Percentiles rank a stretch among this genome's conserved stretches.
Evolutionary conservation across 1,140 invertebrate species (phyloP).

Genomic region (Monomorium pharaonis): DNA sequence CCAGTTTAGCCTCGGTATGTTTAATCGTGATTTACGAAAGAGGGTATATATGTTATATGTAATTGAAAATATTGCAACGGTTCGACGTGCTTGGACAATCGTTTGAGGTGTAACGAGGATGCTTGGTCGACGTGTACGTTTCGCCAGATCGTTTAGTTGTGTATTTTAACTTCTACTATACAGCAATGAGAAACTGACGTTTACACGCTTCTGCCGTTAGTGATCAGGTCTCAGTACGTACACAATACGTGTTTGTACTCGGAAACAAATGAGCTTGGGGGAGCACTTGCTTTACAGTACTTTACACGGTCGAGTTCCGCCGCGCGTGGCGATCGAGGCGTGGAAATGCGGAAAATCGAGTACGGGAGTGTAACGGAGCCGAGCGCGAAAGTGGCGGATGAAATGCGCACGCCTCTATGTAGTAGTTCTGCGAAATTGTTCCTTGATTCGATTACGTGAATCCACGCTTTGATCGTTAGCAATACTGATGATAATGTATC

Average conservation of each 20-base stretch:
- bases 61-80: constrained; percentile 18
- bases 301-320: constrained; percentile 40
- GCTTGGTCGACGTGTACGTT: constrained; percentile 68
- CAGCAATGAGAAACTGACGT: not conserved
- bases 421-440: not conserved
- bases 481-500: not conserved
- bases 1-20: not conserved
- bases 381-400: not conserved
- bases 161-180: not conserved
- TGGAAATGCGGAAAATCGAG: constrained; percentile 40
- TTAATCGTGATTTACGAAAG: not conserved
- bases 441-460: not conserved
- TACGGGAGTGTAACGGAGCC: not conserved
- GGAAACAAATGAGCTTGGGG: constrained; percentile 8
- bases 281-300: no score
- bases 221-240: not conserved
- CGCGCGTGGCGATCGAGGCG: constrained; percentile 29
- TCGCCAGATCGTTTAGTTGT: constrained; percentile 20
- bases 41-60: not conserved
- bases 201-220: not conserved
- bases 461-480: constrained; percentile 14
- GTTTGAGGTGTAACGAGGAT: not conserved
- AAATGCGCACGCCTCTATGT: not conserved
- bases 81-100: constrained; percentile 40
- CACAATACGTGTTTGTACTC: constrained; percentile 9